Evolutionary conservation across 2,888 invertebrate genomes (phyloP).

Genomic region (Julus scandinavius): DNA sequence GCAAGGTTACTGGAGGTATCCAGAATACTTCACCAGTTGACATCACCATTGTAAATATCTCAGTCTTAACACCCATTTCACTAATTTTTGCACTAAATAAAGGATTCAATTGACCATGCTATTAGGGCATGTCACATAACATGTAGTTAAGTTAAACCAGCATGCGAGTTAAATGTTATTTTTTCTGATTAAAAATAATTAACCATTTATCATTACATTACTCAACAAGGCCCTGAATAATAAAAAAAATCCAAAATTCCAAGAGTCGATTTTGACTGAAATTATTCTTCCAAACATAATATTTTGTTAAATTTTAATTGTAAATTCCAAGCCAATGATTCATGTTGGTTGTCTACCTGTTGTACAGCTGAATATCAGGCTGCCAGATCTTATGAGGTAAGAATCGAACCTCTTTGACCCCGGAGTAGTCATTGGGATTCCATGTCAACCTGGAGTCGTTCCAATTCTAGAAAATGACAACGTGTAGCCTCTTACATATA

Average conservation of each 20-base stretch:
- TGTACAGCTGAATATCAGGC: background rate
- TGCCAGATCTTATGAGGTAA: background rate
- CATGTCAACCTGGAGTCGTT: background rate
- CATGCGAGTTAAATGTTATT: too few relatives aligned
- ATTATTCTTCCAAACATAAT: background rate
- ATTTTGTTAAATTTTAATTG: background rate
- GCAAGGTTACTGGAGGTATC: slow-evolving; percentile 77
- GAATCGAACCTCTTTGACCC: background rate
- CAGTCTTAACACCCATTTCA: background rate
- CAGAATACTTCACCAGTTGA: slow-evolving; percentile 71
- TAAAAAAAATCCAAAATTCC: background rate
- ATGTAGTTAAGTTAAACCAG: too few relatives aligned
- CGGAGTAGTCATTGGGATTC: background rate
- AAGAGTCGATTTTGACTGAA: background rate
- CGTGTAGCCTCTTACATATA: background rate
- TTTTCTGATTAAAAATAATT: too few relatives aligned
- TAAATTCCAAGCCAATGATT: background rate
- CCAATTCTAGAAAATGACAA: background rate
- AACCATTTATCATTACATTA: too few relatives aligned
- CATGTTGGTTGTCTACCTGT: background rate
- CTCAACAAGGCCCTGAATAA: too few relatives aligned
- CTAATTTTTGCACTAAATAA: slow-evolving; percentile 6
- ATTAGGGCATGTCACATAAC: too few relatives aligned
- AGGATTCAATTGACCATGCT: background rate
- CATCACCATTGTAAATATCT: slow-evolving; percentile 62